Conservation (phyloP, 2,113 vertebrate genomes). For the Tautogolabrus adspersus region DNA sequence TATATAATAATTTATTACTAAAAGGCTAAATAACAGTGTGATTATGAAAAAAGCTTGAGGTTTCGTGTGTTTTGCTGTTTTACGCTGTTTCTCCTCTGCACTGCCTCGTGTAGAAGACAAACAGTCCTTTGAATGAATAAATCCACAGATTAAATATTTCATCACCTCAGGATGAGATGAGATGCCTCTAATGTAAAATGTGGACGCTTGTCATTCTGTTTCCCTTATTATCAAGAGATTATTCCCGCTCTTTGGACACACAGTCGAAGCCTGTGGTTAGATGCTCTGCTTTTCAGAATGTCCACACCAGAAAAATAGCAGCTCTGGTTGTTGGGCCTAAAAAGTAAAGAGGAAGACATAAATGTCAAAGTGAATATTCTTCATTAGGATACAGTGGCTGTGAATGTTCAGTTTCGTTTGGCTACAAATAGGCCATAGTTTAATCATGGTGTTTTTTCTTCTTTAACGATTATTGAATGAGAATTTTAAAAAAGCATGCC, state of each 20-base stretch:
- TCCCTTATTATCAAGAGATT: constrained; percentile 4
- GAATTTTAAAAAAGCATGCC: too few relatives aligned
- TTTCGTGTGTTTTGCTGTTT: constrained; percentile 19
- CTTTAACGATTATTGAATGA: too few relatives aligned
- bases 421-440: too few relatives aligned
- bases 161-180: constrained; percentile 15
- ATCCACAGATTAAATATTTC: constrained; percentile 33
- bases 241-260: neutral
- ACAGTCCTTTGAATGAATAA: constrained; percentile 32
- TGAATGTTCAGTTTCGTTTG: too few relatives aligned
- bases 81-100: neutral
- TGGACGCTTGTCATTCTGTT: constrained; percentile 10
- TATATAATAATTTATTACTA: neutral
- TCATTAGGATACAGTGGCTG: too few relatives aligned
- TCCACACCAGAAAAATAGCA: neutral
- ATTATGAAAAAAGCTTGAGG: neutral
- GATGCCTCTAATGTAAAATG: constrained; percentile 25
- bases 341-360: neutral
- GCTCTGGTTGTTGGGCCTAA: neutral
- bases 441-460: too few relatives aligned
- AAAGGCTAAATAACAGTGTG: neutral
- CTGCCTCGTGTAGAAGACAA: constrained; percentile 15
- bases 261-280: neutral
- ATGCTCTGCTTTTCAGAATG: neutral
- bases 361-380: too few relatives aligned